Percentiles rank a stretch among this genome's conserved stretches.
These are phyloP conservation scores for Pristionchus fissidentatus DNA, from an alignment of 2,888 invertebrate genomes.

Conservation along the genomic window DNA sequence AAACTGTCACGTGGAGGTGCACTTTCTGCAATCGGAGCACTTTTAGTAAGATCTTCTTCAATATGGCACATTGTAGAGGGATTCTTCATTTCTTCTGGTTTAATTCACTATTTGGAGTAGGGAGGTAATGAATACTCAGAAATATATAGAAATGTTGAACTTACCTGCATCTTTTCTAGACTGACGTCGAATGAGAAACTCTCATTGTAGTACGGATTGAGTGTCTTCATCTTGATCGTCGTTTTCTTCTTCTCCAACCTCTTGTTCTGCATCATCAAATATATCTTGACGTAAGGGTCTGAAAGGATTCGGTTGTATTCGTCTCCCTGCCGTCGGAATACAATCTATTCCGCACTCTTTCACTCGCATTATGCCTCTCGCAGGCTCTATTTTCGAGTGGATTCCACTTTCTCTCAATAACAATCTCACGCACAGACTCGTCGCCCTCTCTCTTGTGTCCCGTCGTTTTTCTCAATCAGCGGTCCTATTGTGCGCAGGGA, in stretches of 20 bases:
- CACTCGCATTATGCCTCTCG: neutral
- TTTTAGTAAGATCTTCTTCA: neutral
- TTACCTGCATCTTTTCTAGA: slow-evolving; percentile 99
- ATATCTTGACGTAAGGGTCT: slow-evolving; percentile 99
- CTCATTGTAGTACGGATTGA: slow-evolving; percentile 99
- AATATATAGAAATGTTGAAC: no score
- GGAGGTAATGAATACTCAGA: no score
- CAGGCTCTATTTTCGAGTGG: slow-evolving; percentile 3
- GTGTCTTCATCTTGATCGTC: slow-evolving; percentile 97
- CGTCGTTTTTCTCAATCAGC: neutral
- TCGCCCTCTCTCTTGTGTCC: neutral
- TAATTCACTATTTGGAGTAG: no score
- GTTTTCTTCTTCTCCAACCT: slow-evolving; percentile 99
- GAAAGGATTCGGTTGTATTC: slow-evolving; percentile 5
- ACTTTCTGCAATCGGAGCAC: slow-evolving; percentile 87
- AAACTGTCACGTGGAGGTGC: slow-evolving; percentile 96
- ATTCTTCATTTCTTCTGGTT: no score
- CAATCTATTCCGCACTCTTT: neutral
- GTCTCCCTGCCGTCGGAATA: no score
- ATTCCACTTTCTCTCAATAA: slow-evolving; percentile 12
- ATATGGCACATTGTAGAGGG: no score
- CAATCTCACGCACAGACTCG: neutral
- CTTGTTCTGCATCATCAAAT: slow-evolving; percentile 99
- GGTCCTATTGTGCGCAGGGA: slow-evolving; percentile 14
- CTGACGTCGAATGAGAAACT: slow-evolving; percentile 99